These are phyloP conservation scores for Pogona vitticeps DNA, from an alignment of 2,113 vertebrate species.

Conservation along the genomic window DNA sequence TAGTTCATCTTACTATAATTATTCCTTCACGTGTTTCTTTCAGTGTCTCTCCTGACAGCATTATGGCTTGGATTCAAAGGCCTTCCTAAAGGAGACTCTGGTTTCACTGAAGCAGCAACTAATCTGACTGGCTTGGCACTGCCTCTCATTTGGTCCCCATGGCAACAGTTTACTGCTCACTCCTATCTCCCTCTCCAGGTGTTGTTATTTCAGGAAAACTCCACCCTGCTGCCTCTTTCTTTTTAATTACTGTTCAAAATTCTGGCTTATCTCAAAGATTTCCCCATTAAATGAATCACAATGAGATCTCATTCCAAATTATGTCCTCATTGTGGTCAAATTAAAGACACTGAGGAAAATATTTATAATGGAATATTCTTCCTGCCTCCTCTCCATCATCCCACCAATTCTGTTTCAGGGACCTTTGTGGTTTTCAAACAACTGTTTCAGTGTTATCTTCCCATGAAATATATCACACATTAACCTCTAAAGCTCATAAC, in stretches of 20 bases:
- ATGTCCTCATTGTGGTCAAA: conserved; percentile 49
- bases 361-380: conserved; percentile 31
- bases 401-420: conserved; percentile 57
- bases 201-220: conserved; percentile 41
- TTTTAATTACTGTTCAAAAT: conserved; percentile 48
- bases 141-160: background rate
- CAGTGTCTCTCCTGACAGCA: background rate
- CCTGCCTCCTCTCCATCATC: conserved; percentile 19
- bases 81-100: background rate
- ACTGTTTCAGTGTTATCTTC: conserved; percentile 59
- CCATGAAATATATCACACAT: conserved; percentile 58
- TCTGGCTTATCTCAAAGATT: conserved; percentile 43
- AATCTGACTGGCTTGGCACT: background rate
- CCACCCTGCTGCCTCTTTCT: conserved; percentile 5
- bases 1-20: background rate
- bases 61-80: background rate
- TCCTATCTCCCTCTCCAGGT: conserved; percentile 21
- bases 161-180: conserved; percentile 30
- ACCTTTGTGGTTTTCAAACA: conserved; percentile 64
- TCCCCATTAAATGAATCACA: conserved; percentile 52
- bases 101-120: background rate
- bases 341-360: conserved; percentile 45
- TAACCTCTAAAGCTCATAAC: conserved; percentile 65
- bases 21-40: background rate
- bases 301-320: conserved; percentile 53